Percentiles rank a stretch among this genome's conserved stretches.
These are phyloP conservation scores for Psittacula derbiana DNA, from an alignment of 2,797 vertebrate genomes.

Conservation along the genomic window DNA sequence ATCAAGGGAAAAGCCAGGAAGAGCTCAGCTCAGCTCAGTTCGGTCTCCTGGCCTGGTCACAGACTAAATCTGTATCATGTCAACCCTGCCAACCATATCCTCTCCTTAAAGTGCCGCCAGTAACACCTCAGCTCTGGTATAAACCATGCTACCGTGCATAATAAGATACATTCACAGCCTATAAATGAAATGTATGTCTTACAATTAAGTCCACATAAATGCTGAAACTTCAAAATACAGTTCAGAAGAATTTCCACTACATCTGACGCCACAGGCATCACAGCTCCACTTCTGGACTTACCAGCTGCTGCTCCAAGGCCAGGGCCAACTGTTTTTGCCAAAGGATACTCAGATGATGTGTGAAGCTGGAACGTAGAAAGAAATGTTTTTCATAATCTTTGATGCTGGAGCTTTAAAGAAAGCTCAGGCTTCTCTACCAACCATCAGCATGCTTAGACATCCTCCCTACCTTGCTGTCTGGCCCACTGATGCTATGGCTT, in stretches of 20 bases:
- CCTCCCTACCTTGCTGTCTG: conserved; percentile 44
- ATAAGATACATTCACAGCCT: neutral
- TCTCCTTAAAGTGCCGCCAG: conserved; percentile 34
- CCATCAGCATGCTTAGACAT: neutral
- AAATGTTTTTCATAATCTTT: conserved; percentile 50
- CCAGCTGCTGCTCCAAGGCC: conserved; percentile 50
- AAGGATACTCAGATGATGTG: conserved; percentile 45
- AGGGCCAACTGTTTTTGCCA: conserved; percentile 58
- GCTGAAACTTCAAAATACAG: conserved; percentile 52
- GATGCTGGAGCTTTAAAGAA: conserved; percentile 41
- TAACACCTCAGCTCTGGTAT: neutral
- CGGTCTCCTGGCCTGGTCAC: conserved; percentile 16
- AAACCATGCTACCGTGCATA: neutral
- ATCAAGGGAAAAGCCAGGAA: neutral
- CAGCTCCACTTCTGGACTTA: conserved; percentile 40
- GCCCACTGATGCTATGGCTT: neutral
- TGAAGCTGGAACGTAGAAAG: conserved; percentile 18
- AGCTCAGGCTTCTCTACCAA: neutral
- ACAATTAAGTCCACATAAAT: conserved; percentile 18
- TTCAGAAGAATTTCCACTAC: conserved; percentile 55
- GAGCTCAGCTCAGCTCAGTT: neutral
- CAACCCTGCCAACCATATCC: neutral
- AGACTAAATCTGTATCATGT: neutral
- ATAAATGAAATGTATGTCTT: neutral
- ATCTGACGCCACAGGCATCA: conserved; percentile 44